A percentile compares a stretch with the other conserved stretches of the same genome.
Evolutionary conservation across 2,113 vertebrate species (phyloP).

Genomic region (Laticauda colubrina): DNA sequence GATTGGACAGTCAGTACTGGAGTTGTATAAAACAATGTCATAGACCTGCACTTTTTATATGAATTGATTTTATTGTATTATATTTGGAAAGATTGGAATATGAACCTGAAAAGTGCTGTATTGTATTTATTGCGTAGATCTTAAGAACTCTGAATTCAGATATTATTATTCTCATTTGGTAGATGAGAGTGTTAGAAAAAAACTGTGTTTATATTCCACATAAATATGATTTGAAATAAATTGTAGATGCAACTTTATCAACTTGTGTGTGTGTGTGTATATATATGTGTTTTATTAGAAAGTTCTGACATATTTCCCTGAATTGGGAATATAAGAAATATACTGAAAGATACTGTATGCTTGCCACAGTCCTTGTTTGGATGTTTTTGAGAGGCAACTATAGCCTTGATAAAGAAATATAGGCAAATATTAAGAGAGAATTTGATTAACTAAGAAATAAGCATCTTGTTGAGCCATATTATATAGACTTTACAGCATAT

Average conservation of each 20-base stretch:
- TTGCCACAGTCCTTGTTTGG: background rate
- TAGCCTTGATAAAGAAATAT: background rate
- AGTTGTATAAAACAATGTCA: background rate
- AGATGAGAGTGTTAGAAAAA: background rate
- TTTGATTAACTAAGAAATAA: background rate
- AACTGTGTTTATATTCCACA: background rate
- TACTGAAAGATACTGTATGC: background rate
- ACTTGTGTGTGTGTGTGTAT: background rate
- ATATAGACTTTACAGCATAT: background rate
- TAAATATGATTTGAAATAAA: background rate
- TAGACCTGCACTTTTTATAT: background rate
- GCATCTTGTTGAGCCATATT: background rate
- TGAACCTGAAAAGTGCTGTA: background rate
- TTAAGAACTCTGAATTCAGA: background rate
- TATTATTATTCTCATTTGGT: background rate
- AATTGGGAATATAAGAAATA: background rate
- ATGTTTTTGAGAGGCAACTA: background rate
- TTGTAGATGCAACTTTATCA: background rate
- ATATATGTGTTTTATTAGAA: background rate
- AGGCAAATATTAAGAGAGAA: background rate
- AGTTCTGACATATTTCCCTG: background rate
- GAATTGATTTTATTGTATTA: background rate
- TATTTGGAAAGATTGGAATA: background rate
- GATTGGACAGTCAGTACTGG: background rate
- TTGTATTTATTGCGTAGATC: background rate